Percentiles rank a stretch among this genome's conserved stretches.
Evolutionary conservation across 2,113 vertebrate genomes (phyloP).

Genomic region (Trematocara stigmaticum): DNA sequence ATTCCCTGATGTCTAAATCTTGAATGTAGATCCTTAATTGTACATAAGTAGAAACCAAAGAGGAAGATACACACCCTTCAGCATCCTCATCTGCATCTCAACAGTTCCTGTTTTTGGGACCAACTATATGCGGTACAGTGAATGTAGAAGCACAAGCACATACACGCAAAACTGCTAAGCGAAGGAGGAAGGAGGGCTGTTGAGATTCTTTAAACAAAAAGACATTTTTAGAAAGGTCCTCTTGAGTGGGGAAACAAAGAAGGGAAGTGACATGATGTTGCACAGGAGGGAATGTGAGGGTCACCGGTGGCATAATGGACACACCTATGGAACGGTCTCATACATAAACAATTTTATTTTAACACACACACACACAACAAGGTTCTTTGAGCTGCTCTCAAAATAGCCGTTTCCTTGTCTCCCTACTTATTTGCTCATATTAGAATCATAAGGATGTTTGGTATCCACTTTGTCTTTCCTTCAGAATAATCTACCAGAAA

Average conservation of each 20-base stretch:
- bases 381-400: slow-evolving; percentile 15
- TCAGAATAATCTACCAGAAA: background rate
- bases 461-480: slow-evolving; percentile 3
- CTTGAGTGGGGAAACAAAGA: slow-evolving; percentile 78
- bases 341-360: slow-evolving; percentile 19
- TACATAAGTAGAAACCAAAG: slow-evolving; percentile 45
- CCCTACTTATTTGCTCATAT: slow-evolving; percentile 36
- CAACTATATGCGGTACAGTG: slow-evolving; percentile 63
- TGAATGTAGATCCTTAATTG: slow-evolving; percentile 25
- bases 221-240: slow-evolving; percentile 84
- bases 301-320: slow-evolving; percentile 56
- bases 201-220: slow-evolving; percentile 83
- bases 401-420: slow-evolving; percentile 52
- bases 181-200: slow-evolving; percentile 73
- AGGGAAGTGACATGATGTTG: slow-evolving; percentile 81
- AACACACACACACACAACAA: slow-evolving; percentile 9
- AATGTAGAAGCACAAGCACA: slow-evolving; percentile 29
- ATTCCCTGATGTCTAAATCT: background rate
- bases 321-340: slow-evolving; percentile 67
- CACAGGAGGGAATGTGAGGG: slow-evolving; percentile 67
- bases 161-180: slow-evolving; percentile 17
- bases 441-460: slow-evolving; percentile 47
- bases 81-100: slow-evolving; percentile 69
- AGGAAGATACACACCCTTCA: slow-evolving; percentile 63
- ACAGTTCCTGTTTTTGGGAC: slow-evolving; percentile 71